phyloP scores from a whole-genome alignment of 1,140 invertebrate species.

The Meloidogyne chitwoodi region DNA sequence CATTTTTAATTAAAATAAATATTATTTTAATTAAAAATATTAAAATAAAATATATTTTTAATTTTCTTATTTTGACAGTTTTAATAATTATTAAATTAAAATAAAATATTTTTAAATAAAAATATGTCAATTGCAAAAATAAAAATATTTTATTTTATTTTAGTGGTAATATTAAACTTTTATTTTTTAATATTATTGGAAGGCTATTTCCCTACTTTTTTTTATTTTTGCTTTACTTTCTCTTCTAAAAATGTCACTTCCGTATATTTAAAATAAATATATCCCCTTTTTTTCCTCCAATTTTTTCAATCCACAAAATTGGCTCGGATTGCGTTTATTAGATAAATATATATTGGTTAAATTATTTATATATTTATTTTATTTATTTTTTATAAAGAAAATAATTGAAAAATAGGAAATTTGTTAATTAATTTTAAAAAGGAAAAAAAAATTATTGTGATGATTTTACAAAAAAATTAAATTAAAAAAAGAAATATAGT shows the following conservation, averaged over 20 bases:
- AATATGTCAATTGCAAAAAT: not conserved
- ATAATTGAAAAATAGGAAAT: no score
- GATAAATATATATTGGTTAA: not conserved
- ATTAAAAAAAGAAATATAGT: no score
- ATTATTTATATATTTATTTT: no score
- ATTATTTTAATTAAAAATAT: no score
- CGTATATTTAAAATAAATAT: not conserved
- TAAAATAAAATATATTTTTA: no score
- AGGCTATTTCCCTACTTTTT: not conserved
- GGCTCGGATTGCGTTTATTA: not conserved
- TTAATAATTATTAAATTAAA: not conserved
- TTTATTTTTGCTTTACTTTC: not conserved
- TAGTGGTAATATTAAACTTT: not conserved
- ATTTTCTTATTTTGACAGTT: no score
- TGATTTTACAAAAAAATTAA: no score
- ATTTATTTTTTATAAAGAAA: no score
- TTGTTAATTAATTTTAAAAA: no score
- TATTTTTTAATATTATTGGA: not conserved
- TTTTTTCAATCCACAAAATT: not conserved
- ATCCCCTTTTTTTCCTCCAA: no score
- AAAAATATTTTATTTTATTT: not conserved
- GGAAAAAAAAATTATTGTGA: no score
- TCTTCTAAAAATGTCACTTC: not conserved
- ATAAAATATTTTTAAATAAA: not conserved
- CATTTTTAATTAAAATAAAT: no score